Base-by-base conservation (phyloP, 2,113 vertebrate species). In the Poeciliopsis retropinna region DNA sequence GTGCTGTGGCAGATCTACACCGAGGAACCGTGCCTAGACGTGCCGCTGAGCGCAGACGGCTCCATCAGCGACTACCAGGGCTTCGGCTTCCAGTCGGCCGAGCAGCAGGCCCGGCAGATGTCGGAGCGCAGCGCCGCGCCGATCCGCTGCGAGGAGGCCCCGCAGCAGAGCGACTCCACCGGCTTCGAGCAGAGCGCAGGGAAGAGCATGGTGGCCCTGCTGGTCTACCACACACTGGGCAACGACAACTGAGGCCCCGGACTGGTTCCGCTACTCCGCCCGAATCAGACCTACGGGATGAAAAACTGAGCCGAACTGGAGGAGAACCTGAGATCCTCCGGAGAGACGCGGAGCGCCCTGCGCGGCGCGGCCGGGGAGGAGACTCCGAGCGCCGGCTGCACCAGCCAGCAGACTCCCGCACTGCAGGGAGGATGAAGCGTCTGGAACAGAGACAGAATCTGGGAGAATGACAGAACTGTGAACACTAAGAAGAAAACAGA, bases 1-100 rank as follows among this genome's bases (percentile, higher is more conserved):
- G 86, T 95, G 60, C 89, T 94, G 73, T 89, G 92, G 90, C 95
- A 95, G 90, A 93, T 95, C 90, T 95, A 94, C 93, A 92, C 91
- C 62, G 94, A 94, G 87, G 94, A 95, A 19, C 88, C 88, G 11
- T 81, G 74, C 83, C 67, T 73, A 0, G 92, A 91, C 12, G 25
- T 86, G 17, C 60, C 83, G 39, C 79, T 57, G 39, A n/a, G 39
- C 68, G 11, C 79, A 0, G 88, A 88, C 22, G 41, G 25, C 34
- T 4, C 82, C n/a, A 28, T 76, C 14, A 10, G 22, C 1, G 89
- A 88, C 47, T 89, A 70, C 88, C 89, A 87, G 28, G 32, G 85
- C 0, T 90, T 94, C 78, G 4, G 88, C 34, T 89, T 93, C 86
- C 85, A 86, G 85, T 72, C 87, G 0, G 87, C 83, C 10, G 92